Evolutionary conservation across 1,140 invertebrate species (phyloP).

Genomic region (Pogonomyrmex barbatus): DNA sequence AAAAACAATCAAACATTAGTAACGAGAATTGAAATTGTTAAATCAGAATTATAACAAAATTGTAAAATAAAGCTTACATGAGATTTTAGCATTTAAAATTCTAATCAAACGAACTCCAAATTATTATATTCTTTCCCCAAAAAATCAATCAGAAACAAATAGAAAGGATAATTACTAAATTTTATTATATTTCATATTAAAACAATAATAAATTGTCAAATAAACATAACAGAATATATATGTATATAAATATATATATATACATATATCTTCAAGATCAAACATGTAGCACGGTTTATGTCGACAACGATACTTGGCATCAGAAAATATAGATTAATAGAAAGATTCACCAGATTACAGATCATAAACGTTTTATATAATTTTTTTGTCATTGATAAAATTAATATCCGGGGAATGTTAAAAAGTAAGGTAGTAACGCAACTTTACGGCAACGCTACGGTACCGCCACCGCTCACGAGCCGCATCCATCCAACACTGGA

Average conservation of each 20-base stretch:
- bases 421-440: not conserved
- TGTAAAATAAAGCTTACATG: not conserved
- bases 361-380: not conserved
- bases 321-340: not conserved
- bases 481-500: constrained; percentile 24
- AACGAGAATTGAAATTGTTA: not conserved
- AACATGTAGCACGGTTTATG: too few species aligned
- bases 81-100: not conserved
- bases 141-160: not conserved
- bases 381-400: constrained; percentile 26
- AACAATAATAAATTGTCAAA: not conserved
- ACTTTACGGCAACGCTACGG: constrained; percentile 9
- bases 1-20: constrained; percentile 20
- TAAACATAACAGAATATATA: not conserved
- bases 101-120: not conserved
- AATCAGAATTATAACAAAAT: not conserved
- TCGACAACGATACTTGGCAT: not conserved
- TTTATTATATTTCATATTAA: not conserved
- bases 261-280: not conserved
- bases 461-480: constrained; percentile 18
- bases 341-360: not conserved
- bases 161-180: not conserved
- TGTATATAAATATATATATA: too few species aligned
- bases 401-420: not conserved
- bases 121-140: not conserved